Conservation (phyloP, 2,797 vertebrate species). For the Sebastes itinus region DNA sequence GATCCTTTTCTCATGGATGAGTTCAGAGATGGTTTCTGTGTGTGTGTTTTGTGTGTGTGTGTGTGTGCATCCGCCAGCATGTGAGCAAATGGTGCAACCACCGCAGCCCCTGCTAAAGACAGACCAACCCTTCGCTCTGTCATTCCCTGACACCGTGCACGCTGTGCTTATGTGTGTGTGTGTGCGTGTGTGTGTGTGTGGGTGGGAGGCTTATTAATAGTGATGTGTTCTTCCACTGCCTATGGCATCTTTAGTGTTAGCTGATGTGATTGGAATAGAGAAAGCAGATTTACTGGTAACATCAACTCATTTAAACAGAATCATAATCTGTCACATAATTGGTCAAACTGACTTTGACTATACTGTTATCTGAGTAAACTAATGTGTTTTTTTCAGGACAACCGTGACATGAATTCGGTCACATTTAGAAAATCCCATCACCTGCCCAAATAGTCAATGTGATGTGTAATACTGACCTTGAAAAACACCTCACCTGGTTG, state of each 20-base stretch:
- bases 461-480: conserved; percentile 68
- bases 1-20: conserved; percentile 72
- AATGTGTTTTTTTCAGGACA: not conserved
- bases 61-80: conserved; percentile 41
- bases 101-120: conserved; percentile 61
- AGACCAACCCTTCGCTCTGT: conserved; percentile 45
- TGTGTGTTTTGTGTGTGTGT: not conserved
- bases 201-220: conserved; percentile 51
- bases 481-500: conserved; percentile 60
- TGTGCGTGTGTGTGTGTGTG: not conserved
- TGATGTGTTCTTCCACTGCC: conserved; percentile 51
- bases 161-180: conserved; percentile 1
- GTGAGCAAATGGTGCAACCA: conserved; percentile 72
- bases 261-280: conserved; percentile 48
- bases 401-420: not conserved
- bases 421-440: not conserved
- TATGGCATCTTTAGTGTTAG: conserved; percentile 26
- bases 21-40: conserved; percentile 65
- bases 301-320: not conserved
- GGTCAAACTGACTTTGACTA: not conserved
- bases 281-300: conserved; percentile 7
- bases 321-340: not conserved
- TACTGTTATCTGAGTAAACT: not conserved
- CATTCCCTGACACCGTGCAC: conserved; percentile 39
- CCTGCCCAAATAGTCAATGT: conserved; percentile 7